Evolutionary conservation across 2,888 invertebrate species (phyloP).

Genomic region (Syrista parreyssii): DNA sequence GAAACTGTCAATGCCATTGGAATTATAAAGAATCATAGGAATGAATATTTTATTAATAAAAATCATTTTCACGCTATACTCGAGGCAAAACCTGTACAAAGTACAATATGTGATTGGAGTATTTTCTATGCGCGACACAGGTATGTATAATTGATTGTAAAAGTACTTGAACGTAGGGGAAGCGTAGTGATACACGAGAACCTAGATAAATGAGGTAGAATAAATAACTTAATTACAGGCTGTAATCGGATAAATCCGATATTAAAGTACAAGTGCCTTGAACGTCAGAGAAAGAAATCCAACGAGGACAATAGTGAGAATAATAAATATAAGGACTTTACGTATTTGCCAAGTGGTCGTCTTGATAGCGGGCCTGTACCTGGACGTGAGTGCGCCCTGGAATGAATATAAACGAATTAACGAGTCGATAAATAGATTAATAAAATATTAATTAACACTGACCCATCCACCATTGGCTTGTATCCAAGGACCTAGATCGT

Average conservation of each 20-base stretch:
- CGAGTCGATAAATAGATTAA: background rate
- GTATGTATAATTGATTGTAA: background rate
- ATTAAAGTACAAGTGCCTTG: background rate
- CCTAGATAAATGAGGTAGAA: background rate
- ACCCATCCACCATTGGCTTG: conserved; percentile 91
- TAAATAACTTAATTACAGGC: background rate
- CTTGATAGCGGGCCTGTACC: conserved; percentile 43
- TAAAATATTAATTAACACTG: conserved; percentile 37
- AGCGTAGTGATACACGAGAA: background rate
- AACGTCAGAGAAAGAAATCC: background rate
- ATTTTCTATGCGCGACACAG: background rate
- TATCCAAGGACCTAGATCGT: conserved; percentile 81
- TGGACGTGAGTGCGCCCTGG: conserved; percentile 45
- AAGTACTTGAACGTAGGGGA: background rate
- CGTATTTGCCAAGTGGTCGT: conserved; percentile 39
- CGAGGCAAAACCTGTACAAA: background rate
- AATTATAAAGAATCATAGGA: background rate
- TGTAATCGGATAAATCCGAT: background rate
- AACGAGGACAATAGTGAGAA: conserved; percentile 7
- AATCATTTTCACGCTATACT: background rate
- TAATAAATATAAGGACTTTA: background rate
- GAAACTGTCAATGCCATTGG: background rate
- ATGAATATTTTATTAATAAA: background rate
- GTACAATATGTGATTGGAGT: background rate
- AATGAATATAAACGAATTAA: conserved; percentile 17